Evolutionary conservation across 2,797 vertebrate species (phyloP), one percentile per base, ranked within the genome.

Genomic region (Morus bassanus): DNA sequence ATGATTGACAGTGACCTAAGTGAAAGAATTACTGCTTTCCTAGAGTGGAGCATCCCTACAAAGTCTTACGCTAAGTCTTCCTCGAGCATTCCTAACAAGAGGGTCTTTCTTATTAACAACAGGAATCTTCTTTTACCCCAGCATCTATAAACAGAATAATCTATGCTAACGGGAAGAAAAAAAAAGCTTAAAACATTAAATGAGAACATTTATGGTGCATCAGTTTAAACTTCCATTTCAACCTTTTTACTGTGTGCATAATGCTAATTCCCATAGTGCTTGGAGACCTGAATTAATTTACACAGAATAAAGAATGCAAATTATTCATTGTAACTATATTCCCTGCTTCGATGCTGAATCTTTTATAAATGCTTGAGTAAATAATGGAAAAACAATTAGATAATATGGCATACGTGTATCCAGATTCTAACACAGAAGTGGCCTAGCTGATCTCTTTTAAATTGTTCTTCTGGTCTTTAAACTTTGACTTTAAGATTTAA

Each of bases 271-370:
- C 77, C 63, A 11, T 23, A 45, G 74, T 92, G 77, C 63, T 90
- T 76, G 35, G 72, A 86, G 75, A 89, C 37, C 45, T 95, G 89
- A 95, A 86, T 95, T 93, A 68, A 94, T 95, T 95, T 91, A 64
- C 56, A 50, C 54, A 28, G 31, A 72, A 89, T 91, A 83, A 95
- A 90, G 60, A 89, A 88, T 82, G 37, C 46, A 82, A 54, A 97
- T 91, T 74, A 80, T 73, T 96, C 50, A 73, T 67, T 72, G 18
- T 68, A 91, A 59, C 92, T 77, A 4, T 60, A 68, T 87, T 80
- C 75, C 22, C 63, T 75, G 70, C 33, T 93, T 85, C 35, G 6
- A 45, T 85, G 51, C 43, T 89, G 70, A 91, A 30, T 85, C 81
- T 95, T 91, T 85, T 90, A 43, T 73, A 89, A 92, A 88, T 59